Conservation (phyloP, 1,140 invertebrate species). For the Nasonia longicornis region DNA sequence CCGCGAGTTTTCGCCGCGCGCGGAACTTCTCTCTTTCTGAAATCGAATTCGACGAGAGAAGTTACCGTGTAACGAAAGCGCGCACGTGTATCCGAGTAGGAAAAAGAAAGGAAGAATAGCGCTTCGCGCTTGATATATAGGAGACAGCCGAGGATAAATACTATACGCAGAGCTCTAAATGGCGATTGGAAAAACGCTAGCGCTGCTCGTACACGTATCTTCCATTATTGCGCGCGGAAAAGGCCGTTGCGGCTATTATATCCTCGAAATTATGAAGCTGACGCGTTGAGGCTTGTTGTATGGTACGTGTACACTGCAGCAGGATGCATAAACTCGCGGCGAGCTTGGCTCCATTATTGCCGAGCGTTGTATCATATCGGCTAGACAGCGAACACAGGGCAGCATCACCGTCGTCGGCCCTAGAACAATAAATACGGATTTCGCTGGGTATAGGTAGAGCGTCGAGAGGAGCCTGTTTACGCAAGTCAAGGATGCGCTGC, state of each 20-base stretch:
- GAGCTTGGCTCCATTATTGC: slow-evolving; percentile 1
- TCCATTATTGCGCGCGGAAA: background rate
- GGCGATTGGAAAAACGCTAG: slow-evolving; percentile 8
- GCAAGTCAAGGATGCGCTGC: background rate
- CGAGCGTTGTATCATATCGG: background rate
- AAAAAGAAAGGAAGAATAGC: background rate
- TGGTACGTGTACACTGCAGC: too few species aligned
- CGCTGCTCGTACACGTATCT: background rate
- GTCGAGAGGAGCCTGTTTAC: slow-evolving; percentile 7
- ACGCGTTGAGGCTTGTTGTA: too few species aligned
- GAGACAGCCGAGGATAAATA: slow-evolving; percentile 3
- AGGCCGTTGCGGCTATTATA: background rate
- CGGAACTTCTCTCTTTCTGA: background rate
- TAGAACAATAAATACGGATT: slow-evolving; percentile 33
- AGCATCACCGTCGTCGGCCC: background rate
- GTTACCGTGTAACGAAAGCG: slow-evolving; percentile 8
- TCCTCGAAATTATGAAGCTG: background rate
- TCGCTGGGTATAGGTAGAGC: background rate
- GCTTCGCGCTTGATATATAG: background rate
- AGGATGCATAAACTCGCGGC: background rate
- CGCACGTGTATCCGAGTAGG: background rate
- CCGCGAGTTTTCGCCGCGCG: background rate
- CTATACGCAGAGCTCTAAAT: slow-evolving; percentile 19
- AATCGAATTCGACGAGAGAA: slow-evolving; percentile 41
- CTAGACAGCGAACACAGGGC: background rate